Percentiles rank a stretch among this genome's conserved stretches.
These are phyloP conservation scores for Pardosa pseudoannulata DNA, from an alignment of 2,888 invertebrate genomes.

Conservation along the genomic window DNA sequence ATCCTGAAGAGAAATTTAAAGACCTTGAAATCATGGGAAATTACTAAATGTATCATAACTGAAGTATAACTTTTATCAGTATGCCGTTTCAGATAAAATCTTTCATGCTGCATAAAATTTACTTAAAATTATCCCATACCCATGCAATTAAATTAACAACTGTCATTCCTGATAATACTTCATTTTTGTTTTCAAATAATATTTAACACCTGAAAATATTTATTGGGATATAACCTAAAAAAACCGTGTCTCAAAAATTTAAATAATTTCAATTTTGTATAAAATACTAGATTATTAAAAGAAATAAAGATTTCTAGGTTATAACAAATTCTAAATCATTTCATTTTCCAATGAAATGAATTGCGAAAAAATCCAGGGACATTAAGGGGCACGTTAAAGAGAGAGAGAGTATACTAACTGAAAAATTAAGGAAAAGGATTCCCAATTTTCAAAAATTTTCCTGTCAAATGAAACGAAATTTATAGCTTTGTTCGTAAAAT, in stretches of 20 bases:
- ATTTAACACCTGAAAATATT: background rate
- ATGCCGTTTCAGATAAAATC: too few species aligned
- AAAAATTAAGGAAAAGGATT: constrained; percentile 7
- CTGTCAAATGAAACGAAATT: constrained; percentile 32
- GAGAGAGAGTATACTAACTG: background rate
- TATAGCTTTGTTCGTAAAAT: constrained; percentile 29
- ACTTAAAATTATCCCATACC: too few species aligned
- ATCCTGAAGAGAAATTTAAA: too few species aligned
- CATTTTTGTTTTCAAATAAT: background rate
- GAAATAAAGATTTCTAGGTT: background rate
- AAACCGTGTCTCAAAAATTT: background rate
- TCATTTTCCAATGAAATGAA: constrained; percentile 12
- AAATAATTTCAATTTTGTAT: background rate
- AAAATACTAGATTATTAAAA: background rate
- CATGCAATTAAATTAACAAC: background rate
- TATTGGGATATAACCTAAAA: background rate
- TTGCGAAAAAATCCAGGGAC: background rate
- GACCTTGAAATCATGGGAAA: too few species aligned
- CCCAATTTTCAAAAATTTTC: background rate
- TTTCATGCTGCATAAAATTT: too few species aligned
- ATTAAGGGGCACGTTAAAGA: background rate
- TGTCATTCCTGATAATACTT: background rate
- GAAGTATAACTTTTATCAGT: too few species aligned
- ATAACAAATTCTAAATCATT: background rate
- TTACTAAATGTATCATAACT: too few species aligned